Evolutionary conservation across 2,113 vertebrate species (phyloP), one percentile per base, ranked within the genome.

Genomic region (Phalacrocorax aristotelis): DNA sequence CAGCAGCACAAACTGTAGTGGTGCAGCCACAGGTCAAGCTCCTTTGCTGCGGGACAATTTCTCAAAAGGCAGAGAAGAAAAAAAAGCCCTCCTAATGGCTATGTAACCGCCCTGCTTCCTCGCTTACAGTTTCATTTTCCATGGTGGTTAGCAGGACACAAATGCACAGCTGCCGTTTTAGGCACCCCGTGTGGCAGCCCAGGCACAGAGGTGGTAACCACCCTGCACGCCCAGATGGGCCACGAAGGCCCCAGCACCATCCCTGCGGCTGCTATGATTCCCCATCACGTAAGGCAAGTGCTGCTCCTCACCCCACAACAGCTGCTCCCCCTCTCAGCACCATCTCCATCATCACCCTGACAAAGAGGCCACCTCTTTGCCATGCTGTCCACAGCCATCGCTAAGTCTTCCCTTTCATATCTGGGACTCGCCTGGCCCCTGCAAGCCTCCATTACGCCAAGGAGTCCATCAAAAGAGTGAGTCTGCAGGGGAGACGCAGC

Each of bases 321-420:
- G 19, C 51, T 38, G 71, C n/a, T 71, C 4, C 19, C 26, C 48
- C 27, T 15, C 42, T 66, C 40, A 46, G 60, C 10, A 9, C 29
- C 19, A 27, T n/a, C 25, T 61, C 75, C 25, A 29, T 29, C 2
- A 0, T n/a, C 4, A 1, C 32, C 44, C 61, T 65, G n/a, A 69
- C 1, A 13, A 20, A 90, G n/a, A 79, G 19, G 17, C 22, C 32
- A 49, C 17, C 21, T 48, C 42, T 71, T 54, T 74, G 34, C 32
- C 57, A 76, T 0, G 0, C 26, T 57, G 13, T 6, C 64, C 55
- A 49, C 5, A n/a, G 61, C 13, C 65, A 69, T 69, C 6, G 1
- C 22, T 40, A 44, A 20, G 29, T 46, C 60, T 57, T 70, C 15
- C 5, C 32, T 48, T 60, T 64, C 48, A 62, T 26, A 84, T 36